phyloP scores from a whole-genome alignment of 2,113 vertebrate genomes.

The Rhagologus leucostigma region DNA sequence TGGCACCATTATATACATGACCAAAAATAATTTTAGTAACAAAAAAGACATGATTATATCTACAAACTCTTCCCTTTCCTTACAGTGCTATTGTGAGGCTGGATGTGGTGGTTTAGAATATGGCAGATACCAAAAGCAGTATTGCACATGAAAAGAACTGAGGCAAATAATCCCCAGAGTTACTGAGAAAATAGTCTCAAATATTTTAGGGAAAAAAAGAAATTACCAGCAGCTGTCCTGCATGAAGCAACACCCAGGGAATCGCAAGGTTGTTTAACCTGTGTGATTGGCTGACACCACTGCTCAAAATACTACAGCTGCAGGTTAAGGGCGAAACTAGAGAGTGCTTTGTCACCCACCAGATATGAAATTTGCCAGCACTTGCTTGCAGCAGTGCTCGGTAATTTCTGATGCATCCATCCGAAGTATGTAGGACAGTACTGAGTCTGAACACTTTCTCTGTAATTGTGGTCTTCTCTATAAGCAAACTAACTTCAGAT shows the following conservation, averaged over 20 bases:
- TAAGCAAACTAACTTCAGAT: background rate
- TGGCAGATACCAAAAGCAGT: background rate
- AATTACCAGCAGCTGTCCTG: background rate
- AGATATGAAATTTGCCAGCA: background rate
- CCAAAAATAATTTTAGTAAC: background rate
- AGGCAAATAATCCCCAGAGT: background rate
- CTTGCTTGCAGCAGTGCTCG: background rate
- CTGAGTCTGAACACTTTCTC: background rate
- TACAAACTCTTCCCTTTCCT: background rate
- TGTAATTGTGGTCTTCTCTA: background rate
- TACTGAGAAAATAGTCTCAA: background rate
- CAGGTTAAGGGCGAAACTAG: background rate
- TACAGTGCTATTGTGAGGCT: background rate
- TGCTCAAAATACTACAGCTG: background rate
- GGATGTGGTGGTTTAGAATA: background rate
- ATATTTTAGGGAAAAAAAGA: background rate
- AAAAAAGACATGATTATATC: background rate
- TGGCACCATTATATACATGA: background rate
- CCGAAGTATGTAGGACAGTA: background rate
- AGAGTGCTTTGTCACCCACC: background rate
- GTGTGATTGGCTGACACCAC: background rate
- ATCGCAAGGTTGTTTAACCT: background rate
- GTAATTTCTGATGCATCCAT: background rate
- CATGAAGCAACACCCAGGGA: background rate
- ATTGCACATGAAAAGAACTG: background rate